phyloP scores from a whole-genome alignment of 2,797 vertebrate genomes.

The Petrocephalus sullivani region DNA sequence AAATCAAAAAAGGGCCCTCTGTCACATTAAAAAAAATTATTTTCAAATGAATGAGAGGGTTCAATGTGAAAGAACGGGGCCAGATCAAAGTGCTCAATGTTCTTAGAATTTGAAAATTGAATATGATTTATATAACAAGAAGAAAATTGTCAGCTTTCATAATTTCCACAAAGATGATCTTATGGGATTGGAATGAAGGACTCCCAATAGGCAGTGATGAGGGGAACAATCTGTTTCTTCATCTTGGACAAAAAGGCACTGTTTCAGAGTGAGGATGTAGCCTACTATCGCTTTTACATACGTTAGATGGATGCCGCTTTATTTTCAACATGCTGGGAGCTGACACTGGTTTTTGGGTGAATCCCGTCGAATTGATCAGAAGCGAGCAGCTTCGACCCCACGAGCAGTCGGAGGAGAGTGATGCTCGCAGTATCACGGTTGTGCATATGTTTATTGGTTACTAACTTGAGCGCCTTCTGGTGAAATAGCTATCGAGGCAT shows the following conservation, averaged over 20 bases:
- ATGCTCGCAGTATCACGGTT: neutral
- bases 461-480: neutral
- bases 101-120: constrained; percentile 42
- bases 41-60: constrained; percentile 10
- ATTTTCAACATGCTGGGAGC: neutral
- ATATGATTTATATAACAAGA: constrained; percentile 47
- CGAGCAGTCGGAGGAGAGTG: neutral
- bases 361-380: neutral
- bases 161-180: constrained; percentile 51
- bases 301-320: neutral
- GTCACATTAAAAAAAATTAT: constrained; percentile 15
- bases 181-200: constrained; percentile 54
- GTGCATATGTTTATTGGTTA: neutral
- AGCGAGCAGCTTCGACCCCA: neutral
- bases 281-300: constrained; percentile 36
- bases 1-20: constrained; percentile 10
- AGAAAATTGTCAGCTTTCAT: constrained; percentile 50
- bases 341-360: neutral
- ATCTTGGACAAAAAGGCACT: constrained; percentile 47
- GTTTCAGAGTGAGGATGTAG: constrained; percentile 33
- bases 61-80: neutral
- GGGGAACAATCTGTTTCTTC: constrained; percentile 52
- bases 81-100: constrained; percentile 40
- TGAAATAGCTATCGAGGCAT: neutral
- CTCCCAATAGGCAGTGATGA: constrained; percentile 44